phyloP scores from a whole-genome alignment of 2,113 vertebrate species.

The Boleophthalmus pectinirostris region DNA sequence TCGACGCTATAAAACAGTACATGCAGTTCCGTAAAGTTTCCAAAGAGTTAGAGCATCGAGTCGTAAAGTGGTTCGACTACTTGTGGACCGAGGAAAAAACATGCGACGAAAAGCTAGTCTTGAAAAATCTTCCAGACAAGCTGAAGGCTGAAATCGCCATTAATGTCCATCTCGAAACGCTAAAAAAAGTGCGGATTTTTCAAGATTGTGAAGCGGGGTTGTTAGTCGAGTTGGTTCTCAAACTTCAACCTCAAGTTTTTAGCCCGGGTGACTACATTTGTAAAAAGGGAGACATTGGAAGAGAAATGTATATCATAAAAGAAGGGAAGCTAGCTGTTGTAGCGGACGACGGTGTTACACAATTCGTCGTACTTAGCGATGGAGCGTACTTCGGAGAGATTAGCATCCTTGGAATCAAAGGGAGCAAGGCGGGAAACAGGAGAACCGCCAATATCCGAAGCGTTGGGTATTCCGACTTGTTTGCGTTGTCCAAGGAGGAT shows the following conservation, averaged over 20 bases:
- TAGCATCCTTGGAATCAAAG: slow-evolving; percentile 73
- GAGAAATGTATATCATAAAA: slow-evolving; percentile 76
- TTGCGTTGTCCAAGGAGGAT: slow-evolving; percentile 71
- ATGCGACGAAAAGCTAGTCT: slow-evolving; percentile 68
- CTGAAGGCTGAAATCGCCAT: slow-evolving; percentile 73
- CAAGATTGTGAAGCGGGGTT: slow-evolving; percentile 73
- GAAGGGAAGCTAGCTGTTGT: slow-evolving; percentile 69
- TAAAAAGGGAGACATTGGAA: slow-evolving; percentile 73
- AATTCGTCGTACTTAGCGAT: slow-evolving; percentile 72
- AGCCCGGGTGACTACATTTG: slow-evolving; percentile 73
- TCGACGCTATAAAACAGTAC: slow-evolving; percentile 73
- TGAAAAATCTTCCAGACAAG: slow-evolving; percentile 71
- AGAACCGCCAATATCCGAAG: slow-evolving; percentile 74
- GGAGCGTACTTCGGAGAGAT: slow-evolving; percentile 75
- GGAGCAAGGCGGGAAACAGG: slow-evolving; percentile 73
- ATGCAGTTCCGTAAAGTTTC: slow-evolving; percentile 70
- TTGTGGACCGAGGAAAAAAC: slow-evolving; percentile 70
- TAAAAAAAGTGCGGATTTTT: slow-evolving; percentile 69
- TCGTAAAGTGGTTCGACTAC: slow-evolving; percentile 76
- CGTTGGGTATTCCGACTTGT: slow-evolving; percentile 73
- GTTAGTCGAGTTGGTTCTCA: slow-evolving; percentile 70
- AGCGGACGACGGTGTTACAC: slow-evolving; percentile 70
- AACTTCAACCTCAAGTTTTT: slow-evolving; percentile 73
- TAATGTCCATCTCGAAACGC: slow-evolving; percentile 69
- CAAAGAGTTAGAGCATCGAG: slow-evolving; percentile 63